These are phyloP conservation scores for Brachionus koreanus DNA, from an alignment of 1,140 invertebrate species.

Conservation along the genomic window DNA sequence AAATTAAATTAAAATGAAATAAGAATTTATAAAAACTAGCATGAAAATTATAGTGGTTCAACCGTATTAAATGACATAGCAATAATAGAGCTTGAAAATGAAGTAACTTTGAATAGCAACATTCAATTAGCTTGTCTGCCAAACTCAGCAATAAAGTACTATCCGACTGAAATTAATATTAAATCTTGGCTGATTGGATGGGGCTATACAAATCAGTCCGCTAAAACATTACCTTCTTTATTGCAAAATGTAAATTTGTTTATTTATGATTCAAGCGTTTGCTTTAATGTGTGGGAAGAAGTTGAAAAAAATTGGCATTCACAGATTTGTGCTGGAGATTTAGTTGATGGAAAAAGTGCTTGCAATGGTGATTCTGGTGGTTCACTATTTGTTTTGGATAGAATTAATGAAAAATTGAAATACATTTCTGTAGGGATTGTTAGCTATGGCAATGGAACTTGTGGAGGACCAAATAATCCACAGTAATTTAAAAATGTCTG, in stretches of 20 bases:
- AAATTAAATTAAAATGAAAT: background rate
- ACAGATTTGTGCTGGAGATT: constrained; percentile 27
- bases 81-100: background rate
- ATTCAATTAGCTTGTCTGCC: constrained; percentile 14
- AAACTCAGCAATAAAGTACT: background rate
- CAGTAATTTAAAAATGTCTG: background rate
- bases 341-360: background rate
- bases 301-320: constrained; percentile 13
- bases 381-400: constrained; percentile 5
- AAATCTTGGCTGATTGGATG: constrained; percentile 6
- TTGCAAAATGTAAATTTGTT: background rate
- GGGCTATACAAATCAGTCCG: background rate
- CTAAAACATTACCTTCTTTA: background rate
- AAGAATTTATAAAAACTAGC: background rate
- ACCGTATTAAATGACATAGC: constrained; percentile 3
- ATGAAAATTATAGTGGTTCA: background rate
- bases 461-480: background rate
- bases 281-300: background rate
- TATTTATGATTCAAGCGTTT: background rate
- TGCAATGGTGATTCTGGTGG: constrained; percentile 31
- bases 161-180: background rate
- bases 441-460: constrained; percentile 24
- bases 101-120: background rate
- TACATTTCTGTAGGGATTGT: background rate
- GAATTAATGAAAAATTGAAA: background rate